These are phyloP conservation scores for Danio rerio DNA, from an alignment of 2,113 vertebrate species.

Conservation along the genomic window GRCz12tu NC_133187.1:32593501-32594000, in stretches of 20 bases:
- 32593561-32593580: background rate
- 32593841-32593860: slow-evolving; percentile 3
- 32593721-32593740: slow-evolving; percentile 11
- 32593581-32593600: background rate
- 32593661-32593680: background rate
- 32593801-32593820: background rate
- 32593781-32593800: background rate
- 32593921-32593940: slow-evolving; percentile 81
- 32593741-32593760: background rate
- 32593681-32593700: background rate
- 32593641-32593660: background rate
- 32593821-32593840: background rate
- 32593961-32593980: slow-evolving; percentile 85
- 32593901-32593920: slow-evolving; percentile 80
- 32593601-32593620: background rate
- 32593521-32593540: slow-evolving; percentile 17
- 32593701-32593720: background rate
- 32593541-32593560: background rate
- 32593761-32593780: background rate
- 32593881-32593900: slow-evolving; percentile 73
- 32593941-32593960: slow-evolving; percentile 81
- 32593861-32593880: slow-evolving; percentile 73
- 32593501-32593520: slow-evolving; percentile 18
- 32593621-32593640: background rate
- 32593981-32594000: slow-evolving; percentile 94